A percentile compares a stretch with the other conserved stretches of the same genome.
Conservation (phyloP, 2,888 invertebrate species). For the Seira ritae region DNA sequence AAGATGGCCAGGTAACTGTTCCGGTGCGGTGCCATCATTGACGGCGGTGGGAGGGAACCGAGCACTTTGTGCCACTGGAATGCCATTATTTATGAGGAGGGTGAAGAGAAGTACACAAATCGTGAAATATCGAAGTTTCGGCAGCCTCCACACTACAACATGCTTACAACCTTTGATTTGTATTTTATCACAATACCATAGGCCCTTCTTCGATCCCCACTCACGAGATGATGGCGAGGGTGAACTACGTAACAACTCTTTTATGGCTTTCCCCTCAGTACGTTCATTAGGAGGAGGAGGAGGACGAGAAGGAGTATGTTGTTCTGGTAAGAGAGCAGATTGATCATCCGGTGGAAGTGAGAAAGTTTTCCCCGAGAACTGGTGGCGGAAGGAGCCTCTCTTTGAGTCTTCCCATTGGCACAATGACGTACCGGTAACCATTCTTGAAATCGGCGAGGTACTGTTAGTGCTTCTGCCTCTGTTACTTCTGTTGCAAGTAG, state of each 20-base stretch:
- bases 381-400: not conserved
- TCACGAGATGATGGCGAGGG: not conserved
- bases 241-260: not conserved
- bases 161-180: conserved; percentile 18
- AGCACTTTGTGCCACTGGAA: conserved; percentile 49
- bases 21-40: not conserved
- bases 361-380: not conserved
- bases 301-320: too few species aligned
- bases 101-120: conserved; percentile 28
- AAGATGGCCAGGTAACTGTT: not conserved
- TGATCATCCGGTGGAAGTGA: not conserved
- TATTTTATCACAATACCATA: conserved; percentile 41
- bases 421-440: not conserved
- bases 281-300: not conserved
- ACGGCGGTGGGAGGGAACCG: not conserved
- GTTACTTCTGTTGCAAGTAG: not conserved
- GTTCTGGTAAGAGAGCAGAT: too few species aligned
- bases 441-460: conserved; percentile 20
- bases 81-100: not conserved
- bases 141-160: conserved; percentile 1
- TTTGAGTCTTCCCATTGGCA: conserved; percentile 1
- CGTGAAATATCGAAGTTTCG: conserved; percentile 30
- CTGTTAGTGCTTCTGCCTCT: not conserved
- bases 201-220: not conserved
- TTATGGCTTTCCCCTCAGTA: not conserved